Evolutionary conservation across 2,113 vertebrate species (phyloP).

Genomic region (Elaphurus davidianus): DNA sequence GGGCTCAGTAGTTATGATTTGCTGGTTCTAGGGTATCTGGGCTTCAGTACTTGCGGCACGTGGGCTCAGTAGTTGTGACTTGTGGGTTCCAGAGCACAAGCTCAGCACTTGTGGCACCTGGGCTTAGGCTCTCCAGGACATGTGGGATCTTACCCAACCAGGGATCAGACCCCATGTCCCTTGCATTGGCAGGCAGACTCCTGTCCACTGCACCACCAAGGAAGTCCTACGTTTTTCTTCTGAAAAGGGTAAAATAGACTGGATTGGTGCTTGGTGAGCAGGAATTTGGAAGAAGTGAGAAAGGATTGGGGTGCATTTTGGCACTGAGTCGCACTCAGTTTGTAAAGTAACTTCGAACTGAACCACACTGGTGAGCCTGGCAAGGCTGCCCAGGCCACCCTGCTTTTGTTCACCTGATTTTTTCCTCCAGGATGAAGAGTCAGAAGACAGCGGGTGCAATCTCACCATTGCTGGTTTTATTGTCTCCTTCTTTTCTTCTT

Average conservation of each 20-base stretch:
- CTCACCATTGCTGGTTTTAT: neutral
- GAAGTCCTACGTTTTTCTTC: neutral
- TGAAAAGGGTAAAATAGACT: neutral
- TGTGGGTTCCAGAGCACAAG: neutral
- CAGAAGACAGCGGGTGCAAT: neutral
- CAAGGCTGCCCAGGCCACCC: accelerated
- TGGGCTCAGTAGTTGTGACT: neutral
- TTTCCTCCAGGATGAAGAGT: neutral
- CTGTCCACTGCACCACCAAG: neutral
- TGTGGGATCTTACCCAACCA: neutral
- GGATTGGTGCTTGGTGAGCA: neutral
- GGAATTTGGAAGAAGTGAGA: neutral
- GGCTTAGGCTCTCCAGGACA: neutral
- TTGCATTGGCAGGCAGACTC: neutral
- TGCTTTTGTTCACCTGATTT: neutral
- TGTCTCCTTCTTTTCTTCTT: neutral
- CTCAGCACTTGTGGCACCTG: neutral
- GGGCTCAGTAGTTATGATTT: neutral
- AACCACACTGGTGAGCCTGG: accelerated
- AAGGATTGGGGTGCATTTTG: neutral
- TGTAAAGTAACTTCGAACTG: neutral
- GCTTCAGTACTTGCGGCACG: neutral
- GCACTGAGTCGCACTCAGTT: neutral
- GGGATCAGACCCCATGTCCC: neutral
- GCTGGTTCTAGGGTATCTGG: neutral